phyloP scores from a whole-genome alignment of 2,797 vertebrate species.

The Eulemur mongoz region DNA sequence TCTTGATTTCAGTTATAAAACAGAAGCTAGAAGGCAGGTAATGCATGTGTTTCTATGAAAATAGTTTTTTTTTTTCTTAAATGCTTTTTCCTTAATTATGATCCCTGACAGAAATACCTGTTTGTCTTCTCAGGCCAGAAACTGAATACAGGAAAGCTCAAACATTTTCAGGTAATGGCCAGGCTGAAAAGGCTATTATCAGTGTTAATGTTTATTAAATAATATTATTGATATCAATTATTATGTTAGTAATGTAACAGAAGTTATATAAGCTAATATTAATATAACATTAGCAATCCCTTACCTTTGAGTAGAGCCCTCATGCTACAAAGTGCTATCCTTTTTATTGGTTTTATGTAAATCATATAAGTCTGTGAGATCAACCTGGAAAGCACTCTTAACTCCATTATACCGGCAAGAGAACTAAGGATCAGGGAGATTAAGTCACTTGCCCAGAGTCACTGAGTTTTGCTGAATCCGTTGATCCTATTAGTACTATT shows the following conservation, averaged over 20 bases:
- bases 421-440: neutral
- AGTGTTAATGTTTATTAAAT: neutral
- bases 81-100: conserved; percentile 28
- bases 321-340: neutral
- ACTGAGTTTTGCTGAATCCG: neutral
- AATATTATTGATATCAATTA: neutral
- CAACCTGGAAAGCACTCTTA: neutral
- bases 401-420: neutral
- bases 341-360: neutral
- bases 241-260: neutral
- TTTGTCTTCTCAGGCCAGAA: conserved; percentile 84
- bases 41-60: conserved; percentile 45
- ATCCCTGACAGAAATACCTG: neutral
- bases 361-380: neutral
- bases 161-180: conserved; percentile 86
- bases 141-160: conserved; percentile 85
- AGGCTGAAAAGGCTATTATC: neutral
- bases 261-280: neutral
- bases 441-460: neutral
- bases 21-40: conserved; percentile 86
- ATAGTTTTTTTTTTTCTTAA: conserved; percentile 47
- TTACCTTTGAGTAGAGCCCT: neutral
- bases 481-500: neutral
- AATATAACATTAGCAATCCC: neutral
- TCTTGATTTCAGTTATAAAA: conserved; percentile 79